Evolutionary conservation across 2,888 invertebrate species (phyloP).

Genomic region (Heliconius sara): DNA sequence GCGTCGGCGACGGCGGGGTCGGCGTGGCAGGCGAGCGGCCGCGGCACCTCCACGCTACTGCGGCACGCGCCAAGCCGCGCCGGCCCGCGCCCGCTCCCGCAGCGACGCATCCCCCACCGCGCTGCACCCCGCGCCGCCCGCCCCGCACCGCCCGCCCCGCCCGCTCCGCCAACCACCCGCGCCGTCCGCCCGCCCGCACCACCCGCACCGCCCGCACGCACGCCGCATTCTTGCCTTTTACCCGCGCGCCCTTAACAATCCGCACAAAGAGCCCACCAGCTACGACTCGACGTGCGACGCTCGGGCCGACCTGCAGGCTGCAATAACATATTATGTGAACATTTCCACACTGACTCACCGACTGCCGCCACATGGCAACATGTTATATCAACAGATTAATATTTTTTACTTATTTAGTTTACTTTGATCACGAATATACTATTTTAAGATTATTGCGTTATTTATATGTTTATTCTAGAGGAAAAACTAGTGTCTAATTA

Average conservation of each 20-base stretch:
- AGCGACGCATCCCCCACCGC: conserved; percentile 63
- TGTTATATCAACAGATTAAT: background rate
- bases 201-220: conserved; percentile 69
- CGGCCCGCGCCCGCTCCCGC: conserved; percentile 50
- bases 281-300: conserved; percentile 21
- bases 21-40: conserved; percentile 69
- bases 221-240: conserved; percentile 79
- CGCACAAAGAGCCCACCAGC: conserved; percentile 61
- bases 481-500: background rate
- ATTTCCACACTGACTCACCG: background rate
- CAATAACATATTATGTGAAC: too few species aligned
- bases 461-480: background rate
- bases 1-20: conserved; percentile 60
- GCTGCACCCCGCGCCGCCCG: conserved; percentile 57
- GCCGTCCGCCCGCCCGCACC: conserved; percentile 74
- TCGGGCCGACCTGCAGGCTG: conserved; percentile 8
- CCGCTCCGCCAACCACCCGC: conserved; percentile 54
- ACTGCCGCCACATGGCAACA: background rate
- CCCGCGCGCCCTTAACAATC: conserved; percentile 61
- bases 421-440: background rate
- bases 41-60: conserved; percentile 81
- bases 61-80: conserved; percentile 76
- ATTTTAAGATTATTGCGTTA: background rate
- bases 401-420: background rate
- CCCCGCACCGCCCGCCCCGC: conserved; percentile 58